phyloP scores from a whole-genome alignment of 2,888 invertebrate species.

The Drosophila aldrichi region DNA sequence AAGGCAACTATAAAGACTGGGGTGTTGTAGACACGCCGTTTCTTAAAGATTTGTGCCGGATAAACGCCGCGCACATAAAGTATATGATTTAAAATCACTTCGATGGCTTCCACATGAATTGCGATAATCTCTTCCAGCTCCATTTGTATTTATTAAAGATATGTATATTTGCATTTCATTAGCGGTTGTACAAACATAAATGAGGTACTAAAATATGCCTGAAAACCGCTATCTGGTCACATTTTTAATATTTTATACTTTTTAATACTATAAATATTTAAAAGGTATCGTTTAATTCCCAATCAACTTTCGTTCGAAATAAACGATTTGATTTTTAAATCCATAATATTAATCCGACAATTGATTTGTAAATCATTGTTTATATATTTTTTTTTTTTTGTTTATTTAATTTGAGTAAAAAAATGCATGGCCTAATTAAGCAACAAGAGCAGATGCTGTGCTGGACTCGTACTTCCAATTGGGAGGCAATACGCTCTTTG shows the following conservation, averaged over 20 bases:
- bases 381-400: slow-evolving; percentile 9
- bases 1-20: slow-evolving; percentile 81
- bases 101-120: slow-evolving; percentile 82
- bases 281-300: neutral
- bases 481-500: slow-evolving; percentile 96
- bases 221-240: slow-evolving; percentile 12
- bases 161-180: slow-evolving; percentile 26
- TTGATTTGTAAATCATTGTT: neutral
- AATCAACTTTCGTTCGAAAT: neutral
- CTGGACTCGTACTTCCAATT: slow-evolving; percentile 99
- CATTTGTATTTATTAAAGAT: slow-evolving; percentile 22
- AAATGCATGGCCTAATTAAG: slow-evolving; percentile 25
- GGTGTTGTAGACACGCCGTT: slow-evolving; percentile 81
- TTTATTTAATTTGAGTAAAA: slow-evolving; percentile 40
- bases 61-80: slow-evolving; percentile 82
- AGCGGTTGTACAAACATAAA: neutral
- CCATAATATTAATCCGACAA: neutral
- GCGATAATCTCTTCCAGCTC: slow-evolving; percentile 54
- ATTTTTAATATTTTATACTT: too few relatives aligned
- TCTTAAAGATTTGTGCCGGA: slow-evolving; percentile 83
- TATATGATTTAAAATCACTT: slow-evolving; percentile 83
- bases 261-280: too few relatives aligned
- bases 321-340: neutral
- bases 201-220: slow-evolving; percentile 19
- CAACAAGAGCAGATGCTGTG: slow-evolving; percentile 98